These are phyloP conservation scores for Sigmodon hispidus DNA, from an alignment of 2,113 vertebrate genomes.

Conservation along the genomic window DNA sequence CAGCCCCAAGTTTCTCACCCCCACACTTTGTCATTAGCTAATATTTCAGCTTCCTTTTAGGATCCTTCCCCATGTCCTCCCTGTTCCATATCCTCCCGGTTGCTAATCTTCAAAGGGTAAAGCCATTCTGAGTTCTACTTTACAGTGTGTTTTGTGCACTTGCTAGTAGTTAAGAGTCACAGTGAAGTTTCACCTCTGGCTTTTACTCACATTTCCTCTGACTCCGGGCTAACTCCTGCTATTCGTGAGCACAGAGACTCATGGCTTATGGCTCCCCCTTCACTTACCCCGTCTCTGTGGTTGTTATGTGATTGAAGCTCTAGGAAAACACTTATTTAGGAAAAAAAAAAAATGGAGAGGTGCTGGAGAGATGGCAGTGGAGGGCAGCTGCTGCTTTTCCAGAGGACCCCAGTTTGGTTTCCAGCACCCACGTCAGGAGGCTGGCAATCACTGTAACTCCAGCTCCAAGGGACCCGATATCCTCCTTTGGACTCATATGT, in stretches of 20 bases:
- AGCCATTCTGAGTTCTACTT: neutral
- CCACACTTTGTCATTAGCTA: accelerated
- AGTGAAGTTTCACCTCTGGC: neutral
- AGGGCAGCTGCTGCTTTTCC: neutral
- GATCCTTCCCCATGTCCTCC: neutral
- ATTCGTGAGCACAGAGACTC: neutral
- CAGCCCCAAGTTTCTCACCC: neutral
- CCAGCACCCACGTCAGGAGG: neutral
- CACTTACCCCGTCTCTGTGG: neutral
- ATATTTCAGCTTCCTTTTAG: neutral
- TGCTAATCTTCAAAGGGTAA: neutral
- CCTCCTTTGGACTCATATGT: neutral
- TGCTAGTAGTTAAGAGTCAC: neutral
- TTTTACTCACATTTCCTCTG: neutral
- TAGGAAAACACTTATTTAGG: neutral
- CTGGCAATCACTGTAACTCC: neutral
- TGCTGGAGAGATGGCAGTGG: neutral
- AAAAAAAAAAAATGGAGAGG: neutral
- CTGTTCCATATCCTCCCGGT: too few relatives aligned
- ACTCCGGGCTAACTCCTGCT: neutral
- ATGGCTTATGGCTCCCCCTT: neutral
- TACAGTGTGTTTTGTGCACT: neutral
- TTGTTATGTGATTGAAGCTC: neutral
- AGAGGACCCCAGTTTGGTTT: neutral
- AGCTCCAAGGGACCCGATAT: neutral